These are phyloP conservation scores for Enteromius mattozi DNA, from an alignment of 2,797 vertebrate species.

Conservation along the genomic window DNA sequence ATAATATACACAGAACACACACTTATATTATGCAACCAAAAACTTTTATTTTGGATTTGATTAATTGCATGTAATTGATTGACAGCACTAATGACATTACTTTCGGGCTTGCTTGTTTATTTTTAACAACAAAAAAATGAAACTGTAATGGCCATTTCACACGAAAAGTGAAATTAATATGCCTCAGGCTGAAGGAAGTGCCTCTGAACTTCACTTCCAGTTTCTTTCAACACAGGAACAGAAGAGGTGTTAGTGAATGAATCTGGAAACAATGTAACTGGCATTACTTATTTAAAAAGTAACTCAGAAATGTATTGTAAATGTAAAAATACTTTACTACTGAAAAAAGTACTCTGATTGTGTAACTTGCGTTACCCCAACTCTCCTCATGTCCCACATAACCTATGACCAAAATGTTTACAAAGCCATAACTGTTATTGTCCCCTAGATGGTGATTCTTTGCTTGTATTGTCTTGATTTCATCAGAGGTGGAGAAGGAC, in stretches of 20 bases:
- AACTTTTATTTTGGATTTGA: too few relatives aligned
- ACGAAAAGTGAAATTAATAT: too few relatives aligned
- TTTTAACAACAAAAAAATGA: not conserved
- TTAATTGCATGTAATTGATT: too few relatives aligned
- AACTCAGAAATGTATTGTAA: not conserved
- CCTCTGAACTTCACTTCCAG: not conserved
- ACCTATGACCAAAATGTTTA: not conserved
- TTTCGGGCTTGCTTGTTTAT: not conserved
- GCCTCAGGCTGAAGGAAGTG: too few relatives aligned
- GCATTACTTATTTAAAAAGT: not conserved
- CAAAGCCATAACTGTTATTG: not conserved
- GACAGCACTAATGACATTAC: not conserved
- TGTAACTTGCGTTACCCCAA: not conserved
- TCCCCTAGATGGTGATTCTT: conserved; percentile 19
- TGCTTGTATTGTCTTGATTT: conserved; percentile 36
- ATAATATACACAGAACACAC: too few relatives aligned
- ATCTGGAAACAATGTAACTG: not conserved
- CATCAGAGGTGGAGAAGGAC: conserved; percentile 87
- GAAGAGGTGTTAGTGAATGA: not conserved
- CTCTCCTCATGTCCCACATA: conserved; percentile 10
- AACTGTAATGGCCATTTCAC: too few relatives aligned
- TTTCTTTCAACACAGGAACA: not conserved
- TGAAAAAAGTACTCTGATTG: not conserved
- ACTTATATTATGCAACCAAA: too few relatives aligned
- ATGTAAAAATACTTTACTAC: not conserved